Evolutionary conservation across 2,113 vertebrate species (phyloP).

Genomic region (Lynx canadensis): DNA sequence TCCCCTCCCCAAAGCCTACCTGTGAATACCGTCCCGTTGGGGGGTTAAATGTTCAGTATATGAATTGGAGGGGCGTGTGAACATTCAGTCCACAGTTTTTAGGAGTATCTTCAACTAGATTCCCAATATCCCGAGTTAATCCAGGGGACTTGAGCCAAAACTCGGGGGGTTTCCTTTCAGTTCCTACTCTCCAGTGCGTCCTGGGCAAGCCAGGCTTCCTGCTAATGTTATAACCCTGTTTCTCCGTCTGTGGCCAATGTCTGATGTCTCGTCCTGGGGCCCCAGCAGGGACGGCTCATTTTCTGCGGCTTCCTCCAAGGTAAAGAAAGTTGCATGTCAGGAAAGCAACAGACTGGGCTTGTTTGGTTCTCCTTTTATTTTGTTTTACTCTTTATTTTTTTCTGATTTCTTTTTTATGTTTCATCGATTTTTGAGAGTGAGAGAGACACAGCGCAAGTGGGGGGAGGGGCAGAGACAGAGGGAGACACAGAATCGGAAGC

Average conservation of each 20-base stretch:
- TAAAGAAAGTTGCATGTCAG: background rate
- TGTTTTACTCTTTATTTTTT: too few species aligned
- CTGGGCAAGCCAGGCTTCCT: rapidly evolving
- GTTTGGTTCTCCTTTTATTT: background rate
- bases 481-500: too few species aligned
- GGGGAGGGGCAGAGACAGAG: too few species aligned
- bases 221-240: background rate
- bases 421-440: too few species aligned
- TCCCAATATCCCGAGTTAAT: background rate
- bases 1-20: too few species aligned
- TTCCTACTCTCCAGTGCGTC: rapidly evolving
- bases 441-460: too few species aligned
- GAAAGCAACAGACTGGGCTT: rapidly evolving
- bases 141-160: background rate
- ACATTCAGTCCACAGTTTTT: background rate
- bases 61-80: background rate
- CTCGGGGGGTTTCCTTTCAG: too few species aligned
- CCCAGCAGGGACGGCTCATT: rapidly evolving
- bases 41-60: too few species aligned
- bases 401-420: too few species aligned
- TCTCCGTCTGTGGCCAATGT: rapidly evolving
- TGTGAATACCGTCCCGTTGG: rapidly evolving
- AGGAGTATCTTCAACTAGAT: background rate
- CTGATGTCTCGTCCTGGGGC: rapidly evolving
- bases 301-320: background rate